A percentile compares a stretch with the other conserved stretches of the same genome.
Conservation (phyloP, 2,888 invertebrate species). For the Galeruca laticollis region DNA sequence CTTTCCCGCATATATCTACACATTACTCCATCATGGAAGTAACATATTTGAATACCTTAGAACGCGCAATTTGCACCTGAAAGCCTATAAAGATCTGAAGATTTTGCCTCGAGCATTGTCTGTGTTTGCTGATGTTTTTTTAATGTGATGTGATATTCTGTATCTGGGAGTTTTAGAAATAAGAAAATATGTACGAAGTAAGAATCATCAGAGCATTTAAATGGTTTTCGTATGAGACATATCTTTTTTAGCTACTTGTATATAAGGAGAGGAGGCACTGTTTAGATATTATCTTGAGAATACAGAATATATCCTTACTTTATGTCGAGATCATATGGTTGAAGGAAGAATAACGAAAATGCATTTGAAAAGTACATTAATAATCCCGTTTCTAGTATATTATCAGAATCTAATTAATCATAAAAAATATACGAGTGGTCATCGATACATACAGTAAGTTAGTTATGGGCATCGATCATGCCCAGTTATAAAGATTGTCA, state of each 20-base stretch:
- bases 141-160: constrained; percentile 20
- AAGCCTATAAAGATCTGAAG: constrained; percentile 23
- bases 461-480: too few species aligned
- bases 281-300: too few species aligned
- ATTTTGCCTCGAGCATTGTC: constrained; percentile 13
- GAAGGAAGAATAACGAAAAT: too few species aligned
- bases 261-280: neutral
- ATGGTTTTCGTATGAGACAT: neutral
- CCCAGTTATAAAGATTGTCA: too few species aligned
- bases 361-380: too few species aligned
- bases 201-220: neutral
- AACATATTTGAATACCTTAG: constrained; percentile 21
- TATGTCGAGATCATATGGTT: too few species aligned
- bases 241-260: neutral
- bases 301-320: too few species aligned
- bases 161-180: constrained; percentile 13
- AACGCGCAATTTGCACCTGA: constrained; percentile 20
- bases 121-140: constrained; percentile 23
- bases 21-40: constrained; percentile 17
- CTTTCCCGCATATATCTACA: constrained; percentile 12
- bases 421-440: too few species aligned
- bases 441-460: too few species aligned
- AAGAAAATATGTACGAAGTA: constrained; percentile 6
- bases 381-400: too few species aligned
- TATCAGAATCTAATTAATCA: too few species aligned